These are phyloP conservation scores for Ochotona curzoniae DNA, from an alignment of 2,113 vertebrate species.

Conservation along the genomic window DNA sequence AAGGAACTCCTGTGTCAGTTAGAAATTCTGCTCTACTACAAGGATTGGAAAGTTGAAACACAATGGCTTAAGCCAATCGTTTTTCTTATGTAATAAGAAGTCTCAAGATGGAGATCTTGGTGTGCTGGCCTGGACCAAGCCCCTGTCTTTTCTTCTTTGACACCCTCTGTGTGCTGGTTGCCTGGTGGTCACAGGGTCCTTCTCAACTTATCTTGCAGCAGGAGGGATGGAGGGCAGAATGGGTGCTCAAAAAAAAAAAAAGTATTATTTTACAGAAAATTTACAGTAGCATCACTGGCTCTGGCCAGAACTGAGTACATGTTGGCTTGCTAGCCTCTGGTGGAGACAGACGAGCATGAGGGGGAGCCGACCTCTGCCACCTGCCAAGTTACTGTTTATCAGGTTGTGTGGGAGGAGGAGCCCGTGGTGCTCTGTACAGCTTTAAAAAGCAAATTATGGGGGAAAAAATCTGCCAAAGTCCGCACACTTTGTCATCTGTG, in stretches of 20 bases:
- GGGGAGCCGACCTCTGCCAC: background rate
- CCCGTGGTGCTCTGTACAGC: background rate
- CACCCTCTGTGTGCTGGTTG: background rate
- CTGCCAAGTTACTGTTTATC: background rate
- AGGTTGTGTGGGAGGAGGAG: background rate
- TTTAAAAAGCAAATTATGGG: background rate
- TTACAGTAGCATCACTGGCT: background rate
- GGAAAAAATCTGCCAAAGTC: background rate
- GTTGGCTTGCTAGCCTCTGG: background rate
- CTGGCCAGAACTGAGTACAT: background rate
- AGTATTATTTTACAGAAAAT: background rate
- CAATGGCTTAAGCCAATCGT: background rate
- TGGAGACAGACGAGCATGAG: constrained; percentile 20
- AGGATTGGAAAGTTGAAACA: constrained; percentile 43
- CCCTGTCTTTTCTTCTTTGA: background rate
- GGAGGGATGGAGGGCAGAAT: background rate
- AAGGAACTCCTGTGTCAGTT: background rate
- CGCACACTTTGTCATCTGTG: background rate
- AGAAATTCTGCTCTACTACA: background rate
- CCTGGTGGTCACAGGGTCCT: background rate
- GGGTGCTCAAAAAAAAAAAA: background rate
- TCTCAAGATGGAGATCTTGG: background rate
- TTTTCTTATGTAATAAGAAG: background rate
- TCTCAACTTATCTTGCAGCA: background rate
- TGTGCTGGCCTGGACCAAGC: background rate